Percentiles rank a stretch among this genome's conserved stretches.
These are phyloP conservation scores for Furnarius figulus DNA, from an alignment of 2,113 vertebrate species.

Conservation along the genomic window DNA sequence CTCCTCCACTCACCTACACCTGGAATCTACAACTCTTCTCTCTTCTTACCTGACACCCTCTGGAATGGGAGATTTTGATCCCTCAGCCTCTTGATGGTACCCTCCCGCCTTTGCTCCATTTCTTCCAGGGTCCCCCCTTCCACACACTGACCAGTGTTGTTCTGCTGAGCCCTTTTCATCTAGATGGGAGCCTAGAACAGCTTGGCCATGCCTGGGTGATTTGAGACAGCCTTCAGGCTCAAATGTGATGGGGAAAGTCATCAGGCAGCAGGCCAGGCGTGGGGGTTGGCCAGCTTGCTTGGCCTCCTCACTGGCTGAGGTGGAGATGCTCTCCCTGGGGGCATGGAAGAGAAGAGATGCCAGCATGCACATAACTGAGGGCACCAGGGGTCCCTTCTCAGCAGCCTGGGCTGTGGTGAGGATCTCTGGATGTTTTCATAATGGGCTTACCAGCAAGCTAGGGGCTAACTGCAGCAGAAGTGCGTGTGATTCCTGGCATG, in stretches of 20 bases:
- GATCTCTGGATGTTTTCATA: background rate
- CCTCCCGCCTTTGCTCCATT: background rate
- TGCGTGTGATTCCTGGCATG: background rate
- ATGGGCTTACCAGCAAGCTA: background rate
- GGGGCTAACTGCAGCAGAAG: background rate
- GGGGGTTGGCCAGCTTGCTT: background rate
- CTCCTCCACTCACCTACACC: background rate
- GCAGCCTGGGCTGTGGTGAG: background rate
- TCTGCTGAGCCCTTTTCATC: background rate
- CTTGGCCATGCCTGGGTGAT: accelerated
- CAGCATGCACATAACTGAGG: background rate
- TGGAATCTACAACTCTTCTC: accelerated
- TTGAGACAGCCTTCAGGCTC: background rate
- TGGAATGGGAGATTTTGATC: background rate
- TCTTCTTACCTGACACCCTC: background rate
- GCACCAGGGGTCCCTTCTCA: background rate
- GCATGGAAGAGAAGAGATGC: background rate
- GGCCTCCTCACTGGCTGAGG: background rate
- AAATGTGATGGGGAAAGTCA: background rate
- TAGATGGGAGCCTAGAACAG: background rate
- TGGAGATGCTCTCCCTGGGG: background rate
- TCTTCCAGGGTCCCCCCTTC: background rate
- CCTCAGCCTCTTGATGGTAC: background rate
- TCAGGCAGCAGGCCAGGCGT: background rate
- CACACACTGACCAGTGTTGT: background rate